These are phyloP conservation scores for Alligator mississippiensis DNA, from an alignment of 2,113 vertebrate species.

Conservation along the genomic window DNA sequence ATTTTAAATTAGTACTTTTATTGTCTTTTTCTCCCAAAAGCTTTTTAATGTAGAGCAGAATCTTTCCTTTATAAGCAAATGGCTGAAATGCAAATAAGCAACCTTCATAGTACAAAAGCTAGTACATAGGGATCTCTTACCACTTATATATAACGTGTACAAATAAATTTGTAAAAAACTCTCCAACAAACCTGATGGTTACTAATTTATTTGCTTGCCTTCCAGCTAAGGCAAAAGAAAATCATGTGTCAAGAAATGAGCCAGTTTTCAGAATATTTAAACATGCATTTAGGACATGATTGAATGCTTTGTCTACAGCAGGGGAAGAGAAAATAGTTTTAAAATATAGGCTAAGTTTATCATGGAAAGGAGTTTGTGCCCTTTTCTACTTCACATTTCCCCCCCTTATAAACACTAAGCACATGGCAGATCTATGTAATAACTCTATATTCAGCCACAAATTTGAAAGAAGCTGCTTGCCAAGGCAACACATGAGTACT, in stretches of 20 bases:
- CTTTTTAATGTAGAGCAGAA: background rate
- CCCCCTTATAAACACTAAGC: background rate
- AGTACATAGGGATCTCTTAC: background rate
- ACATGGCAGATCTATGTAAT: background rate
- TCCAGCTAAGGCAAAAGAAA: background rate
- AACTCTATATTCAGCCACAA: background rate
- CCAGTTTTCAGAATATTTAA: background rate
- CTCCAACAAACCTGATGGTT: background rate
- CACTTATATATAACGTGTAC: too few species aligned
- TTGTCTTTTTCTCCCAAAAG: background rate
- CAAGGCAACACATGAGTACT: background rate
- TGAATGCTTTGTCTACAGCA: background rate
- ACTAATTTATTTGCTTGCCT: background rate
- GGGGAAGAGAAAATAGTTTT: background rate
- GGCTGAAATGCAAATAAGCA: background rate
- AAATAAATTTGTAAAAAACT: background rate
- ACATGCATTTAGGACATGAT: background rate
- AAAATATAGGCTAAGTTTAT: background rate
- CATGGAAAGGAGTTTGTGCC: background rate
- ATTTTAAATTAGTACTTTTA: background rate
- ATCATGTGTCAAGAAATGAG: background rate
- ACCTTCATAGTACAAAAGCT: background rate
- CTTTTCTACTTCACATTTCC: background rate
- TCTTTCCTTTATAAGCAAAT: background rate
- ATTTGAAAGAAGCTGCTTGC: constrained; percentile 4